A percentile compares a stretch with the other conserved stretches of the same genome.
Conservation (phyloP, 2,888 invertebrate species). For the Liodrosophila aerea region DNA sequence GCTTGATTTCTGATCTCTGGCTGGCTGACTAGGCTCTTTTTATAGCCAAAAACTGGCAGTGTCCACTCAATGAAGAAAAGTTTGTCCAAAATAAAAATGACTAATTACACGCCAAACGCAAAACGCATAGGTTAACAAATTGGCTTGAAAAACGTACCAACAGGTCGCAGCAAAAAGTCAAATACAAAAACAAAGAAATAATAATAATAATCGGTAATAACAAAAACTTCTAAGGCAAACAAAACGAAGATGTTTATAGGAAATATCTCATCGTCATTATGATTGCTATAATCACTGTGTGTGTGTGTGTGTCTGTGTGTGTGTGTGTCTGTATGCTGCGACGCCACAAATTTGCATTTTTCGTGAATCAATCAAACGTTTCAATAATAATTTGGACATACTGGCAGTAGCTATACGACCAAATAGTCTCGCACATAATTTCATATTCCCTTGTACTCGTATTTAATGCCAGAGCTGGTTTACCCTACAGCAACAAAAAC, state of each 20-base stretch:
- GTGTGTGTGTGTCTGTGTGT: neutral
- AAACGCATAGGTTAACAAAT: slow-evolving; percentile 56
- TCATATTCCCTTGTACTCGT: slow-evolving; percentile 36
- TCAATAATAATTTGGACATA: slow-evolving; percentile 42
- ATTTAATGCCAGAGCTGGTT: slow-evolving; percentile 28
- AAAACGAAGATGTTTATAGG: slow-evolving; percentile 52
- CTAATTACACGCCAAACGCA: slow-evolving; percentile 63
- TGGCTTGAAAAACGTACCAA: slow-evolving; percentile 60
- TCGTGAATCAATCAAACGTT: slow-evolving; percentile 69
- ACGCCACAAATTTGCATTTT: slow-evolving; percentile 64
- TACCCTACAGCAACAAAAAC: slow-evolving; percentile 33
- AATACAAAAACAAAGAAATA: slow-evolving; percentile 23
- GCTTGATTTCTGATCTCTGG: slow-evolving; percentile 59
- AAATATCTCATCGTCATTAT: slow-evolving; percentile 58
- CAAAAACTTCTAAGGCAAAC: slow-evolving; percentile 57
- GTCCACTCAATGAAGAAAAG: slow-evolving; percentile 58
- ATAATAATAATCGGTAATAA: slow-evolving; percentile 38
- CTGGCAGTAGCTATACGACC: slow-evolving; percentile 4
- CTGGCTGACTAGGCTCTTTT: slow-evolving; percentile 49
- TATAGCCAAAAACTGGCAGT: slow-evolving; percentile 50
- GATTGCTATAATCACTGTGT: slow-evolving; percentile 28
- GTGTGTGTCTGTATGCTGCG: neutral
- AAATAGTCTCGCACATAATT: slow-evolving; percentile 8
- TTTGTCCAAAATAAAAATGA: slow-evolving; percentile 69
- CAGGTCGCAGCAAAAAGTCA: slow-evolving; percentile 17